Base-by-base conservation (phyloP, 2,113 vertebrate genomes). In the Accipiter cooperii region DNA sequence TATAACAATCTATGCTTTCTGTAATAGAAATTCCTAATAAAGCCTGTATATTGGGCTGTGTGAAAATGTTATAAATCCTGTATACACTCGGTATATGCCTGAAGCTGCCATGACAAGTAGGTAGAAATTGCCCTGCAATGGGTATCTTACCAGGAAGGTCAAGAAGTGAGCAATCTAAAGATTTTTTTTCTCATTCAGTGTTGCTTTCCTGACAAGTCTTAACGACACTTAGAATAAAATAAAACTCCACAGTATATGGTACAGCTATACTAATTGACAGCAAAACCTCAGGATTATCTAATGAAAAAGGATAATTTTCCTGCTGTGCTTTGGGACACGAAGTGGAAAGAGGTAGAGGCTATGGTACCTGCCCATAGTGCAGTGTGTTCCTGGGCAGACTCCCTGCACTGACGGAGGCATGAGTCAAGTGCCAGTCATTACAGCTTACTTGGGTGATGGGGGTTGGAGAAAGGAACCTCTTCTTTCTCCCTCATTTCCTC, bases 361-460 rank as follows among this genome's bases (percentile, higher is more conserved):
- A 2, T 4, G 3, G 9, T 61, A 15, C 40, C n/a, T 60, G 25
- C 31, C 34, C 0, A 2, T 36, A 33, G 28, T 2, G 17, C 68
- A 22, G 6, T 7, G 25, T 6, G 17, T 58, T 80, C 58, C 58
- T 55, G 31, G 29, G 31, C 33, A 42, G 40, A 13, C 9, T 42
- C 12, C 17, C 24, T 17, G 4, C 9, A 3, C 49, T 87, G 46
- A 26, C 1, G 5, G 31, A 78, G 25, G 16, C 3, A 5, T 5
- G 6, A 1, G 3, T 29, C 13, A 24, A 22, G 9, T 66, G 34
- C 13, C 25, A 34, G 40, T 79, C 46, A 14, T 55, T 42, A 24
- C 9, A 57, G 9, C 9, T 49, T 77, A 14, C 17, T 10, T 54
- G 26, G 6, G 20, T 8, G 8, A 29, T 14, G 22, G 18, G 38